A percentile compares a stretch with the other conserved stretches of the same genome.
These are phyloP conservation scores for Hybognathus amarus DNA, from an alignment of 2,797 vertebrate genomes.

Conservation along the genomic window DNA sequence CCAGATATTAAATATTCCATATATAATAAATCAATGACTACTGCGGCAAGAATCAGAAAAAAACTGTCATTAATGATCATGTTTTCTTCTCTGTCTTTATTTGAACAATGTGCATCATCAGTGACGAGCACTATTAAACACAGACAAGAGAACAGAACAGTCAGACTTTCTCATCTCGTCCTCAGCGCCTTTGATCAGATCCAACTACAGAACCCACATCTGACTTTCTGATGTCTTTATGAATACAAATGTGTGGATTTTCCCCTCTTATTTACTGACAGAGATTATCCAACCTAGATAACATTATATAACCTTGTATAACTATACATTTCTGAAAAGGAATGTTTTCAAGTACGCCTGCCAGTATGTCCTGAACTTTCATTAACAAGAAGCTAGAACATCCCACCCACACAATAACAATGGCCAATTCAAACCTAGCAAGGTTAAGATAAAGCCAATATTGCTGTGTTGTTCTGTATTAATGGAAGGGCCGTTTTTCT, in stretches of 20 bases:
- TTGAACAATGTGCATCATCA: constrained; percentile 36
- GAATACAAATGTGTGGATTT: constrained; percentile 13
- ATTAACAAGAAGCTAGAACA: constrained; percentile 18
- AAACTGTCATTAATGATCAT: not conserved
- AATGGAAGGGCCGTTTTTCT: constrained; percentile 34
- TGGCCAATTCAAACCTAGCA: constrained; percentile 16
- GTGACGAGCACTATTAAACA: constrained; percentile 51
- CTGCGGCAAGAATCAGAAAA: not conserved
- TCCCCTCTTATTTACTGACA: not conserved
- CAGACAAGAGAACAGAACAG: constrained; percentile 42
- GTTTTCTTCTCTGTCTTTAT: not conserved
- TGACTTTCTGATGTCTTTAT: constrained; percentile 23
- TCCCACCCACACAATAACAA: constrained; percentile 45
- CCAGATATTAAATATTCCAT: not conserved
- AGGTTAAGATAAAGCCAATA: constrained; percentile 52
- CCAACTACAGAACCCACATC: constrained; percentile 26
- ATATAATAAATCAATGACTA: not conserved
- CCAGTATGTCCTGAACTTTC: constrained; percentile 40
- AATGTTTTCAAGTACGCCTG: constrained; percentile 2
- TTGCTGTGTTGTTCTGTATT: constrained; percentile 22
- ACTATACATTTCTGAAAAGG: not conserved
- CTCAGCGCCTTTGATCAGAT: constrained; percentile 58
- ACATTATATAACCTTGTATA: constrained; percentile 4
- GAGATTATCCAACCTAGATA: not conserved
- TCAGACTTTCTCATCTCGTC: constrained; percentile 51